phyloP scores from a whole-genome alignment of 2,113 vertebrate genomes.

The Leuciscus idus region DNA sequence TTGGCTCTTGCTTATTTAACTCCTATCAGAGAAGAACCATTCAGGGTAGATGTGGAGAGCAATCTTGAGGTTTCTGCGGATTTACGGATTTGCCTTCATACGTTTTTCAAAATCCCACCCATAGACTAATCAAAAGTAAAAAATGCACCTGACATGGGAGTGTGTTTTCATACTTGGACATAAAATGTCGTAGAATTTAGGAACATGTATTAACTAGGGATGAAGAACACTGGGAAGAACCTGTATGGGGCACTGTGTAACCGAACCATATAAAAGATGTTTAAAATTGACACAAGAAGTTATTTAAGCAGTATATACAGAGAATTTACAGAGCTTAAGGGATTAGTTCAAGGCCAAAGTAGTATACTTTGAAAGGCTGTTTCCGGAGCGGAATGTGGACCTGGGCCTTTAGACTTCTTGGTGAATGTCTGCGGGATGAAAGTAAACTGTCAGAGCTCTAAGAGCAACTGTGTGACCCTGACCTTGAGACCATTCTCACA shows the following conservation, averaged over 20 bases:
- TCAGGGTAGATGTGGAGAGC: slow-evolving; percentile 58
- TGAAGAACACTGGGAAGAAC: not conserved
- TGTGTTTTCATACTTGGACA: not conserved
- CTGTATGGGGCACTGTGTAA: not conserved
- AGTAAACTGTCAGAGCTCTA: slow-evolving; percentile 11
- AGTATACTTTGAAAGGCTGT: no score
- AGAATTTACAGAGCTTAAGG: no score
- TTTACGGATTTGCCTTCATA: slow-evolving; percentile 69
- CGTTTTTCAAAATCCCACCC: slow-evolving; percentile 60
- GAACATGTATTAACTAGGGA: not conserved
- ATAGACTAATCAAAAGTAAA: slow-evolving; percentile 33
- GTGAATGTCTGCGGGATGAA: not conserved
- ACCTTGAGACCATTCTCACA: slow-evolving; percentile 60
- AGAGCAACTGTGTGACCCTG: slow-evolving; percentile 7
- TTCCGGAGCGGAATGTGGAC: no score
- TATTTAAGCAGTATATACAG: no score
- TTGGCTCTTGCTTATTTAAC: slow-evolving; percentile 64
- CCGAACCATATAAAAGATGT: no score
- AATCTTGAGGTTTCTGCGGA: slow-evolving; percentile 62
- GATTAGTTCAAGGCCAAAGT: no score
- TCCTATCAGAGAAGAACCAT: slow-evolving; percentile 58
- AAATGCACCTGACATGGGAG: slow-evolving; percentile 12
- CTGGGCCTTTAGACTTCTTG: not conserved
- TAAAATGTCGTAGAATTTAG: not conserved
- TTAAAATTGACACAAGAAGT: no score